Base-by-base conservation (phyloP, 2,888 invertebrate species). In the Chymomyza amoena region DNA sequence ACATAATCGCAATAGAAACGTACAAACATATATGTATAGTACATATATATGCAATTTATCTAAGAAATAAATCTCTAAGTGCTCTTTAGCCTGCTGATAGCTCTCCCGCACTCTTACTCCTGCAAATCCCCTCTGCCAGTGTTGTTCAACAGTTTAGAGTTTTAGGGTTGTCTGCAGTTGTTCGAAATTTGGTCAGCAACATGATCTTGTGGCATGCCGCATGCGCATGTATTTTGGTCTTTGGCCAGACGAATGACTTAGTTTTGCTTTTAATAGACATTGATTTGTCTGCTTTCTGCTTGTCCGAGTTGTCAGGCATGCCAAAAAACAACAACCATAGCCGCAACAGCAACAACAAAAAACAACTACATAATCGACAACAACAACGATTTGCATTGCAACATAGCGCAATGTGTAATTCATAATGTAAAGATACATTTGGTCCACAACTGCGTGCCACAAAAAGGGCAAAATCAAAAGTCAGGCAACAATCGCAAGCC, bases 261-360 rank as follows among this genome's bases (percentile, higher is more conserved):
- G 81, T 80, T 87, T 87, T 77, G 85, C 83, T 87, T 79, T 84
- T 82, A 84, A 82, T 84, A 73, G 87, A 81, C 87, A 72, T 81
- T 79, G 79, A 81, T 79, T 76, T 81, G 75, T 28, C 51, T 67
- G 71, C 80, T 77, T 70, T 78, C 80, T n/a, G 16, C 78, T 77
- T 78, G 71, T 64, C 64, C 61, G 70, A 69, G 66, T 28, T 65
- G 45, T n/a, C 39, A 61, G 32, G 61, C 61, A 61, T 54, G 54
- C n/a, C 68, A 64, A 59, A 59, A 9, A 28, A 28, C 59, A 61
- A 39, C 16, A 61, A 18, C 61, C 32, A 32, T 9, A 32, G n/a
- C 16, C 32, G 61, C 68, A 64, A 56, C 70, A 56, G 25, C 59
- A 66, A 52, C 64, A 63, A 65, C 77, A 59, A 59, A 59, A 9